These are phyloP conservation scores for Chaenodraco wilsoni DNA, from an alignment of 2,797 vertebrate species.

Conservation along the genomic window DNA sequence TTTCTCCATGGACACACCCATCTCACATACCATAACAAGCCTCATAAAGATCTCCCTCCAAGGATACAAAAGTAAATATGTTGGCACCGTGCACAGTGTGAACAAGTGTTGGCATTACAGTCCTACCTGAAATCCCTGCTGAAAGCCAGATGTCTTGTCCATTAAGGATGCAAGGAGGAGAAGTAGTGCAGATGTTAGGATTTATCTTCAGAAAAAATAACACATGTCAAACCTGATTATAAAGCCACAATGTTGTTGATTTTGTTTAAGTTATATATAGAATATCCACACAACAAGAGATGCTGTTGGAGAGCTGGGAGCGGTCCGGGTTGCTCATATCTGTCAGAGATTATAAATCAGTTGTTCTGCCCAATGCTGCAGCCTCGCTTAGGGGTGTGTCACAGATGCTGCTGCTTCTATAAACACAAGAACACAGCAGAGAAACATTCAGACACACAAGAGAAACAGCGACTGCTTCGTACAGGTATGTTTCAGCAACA, in stretches of 20 bases:
- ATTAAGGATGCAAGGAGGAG: conserved; percentile 1
- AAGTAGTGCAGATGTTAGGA: not conserved
- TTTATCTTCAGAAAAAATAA: not conserved
- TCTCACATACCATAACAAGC: conserved; percentile 15
- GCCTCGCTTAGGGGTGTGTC: conserved; percentile 57
- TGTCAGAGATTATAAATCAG: conserved; percentile 41
- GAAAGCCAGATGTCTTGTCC: conserved; percentile 26
- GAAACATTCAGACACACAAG: conserved; percentile 11
- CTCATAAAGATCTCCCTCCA: conserved; percentile 7
- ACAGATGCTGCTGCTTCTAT: conserved; percentile 54
- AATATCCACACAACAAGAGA: not conserved
- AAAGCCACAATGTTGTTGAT: not conserved
- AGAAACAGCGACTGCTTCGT: conserved; percentile 4
- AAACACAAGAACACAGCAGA: conserved; percentile 57
- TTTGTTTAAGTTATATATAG: not conserved
- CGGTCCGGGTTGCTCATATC: conserved; percentile 6
- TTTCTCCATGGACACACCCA: not conserved
- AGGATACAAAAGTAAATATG: conserved; percentile 7
- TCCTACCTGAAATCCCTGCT: conserved; percentile 1
- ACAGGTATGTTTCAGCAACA: conserved; percentile 61
- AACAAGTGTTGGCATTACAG: conserved; percentile 13
- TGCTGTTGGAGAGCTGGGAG: conserved; percentile 19
- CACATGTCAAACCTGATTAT: not conserved
- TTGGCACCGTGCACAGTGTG: not conserved
- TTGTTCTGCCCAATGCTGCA: conserved; percentile 13